These are phyloP conservation scores for Agriotes lineatus DNA, from an alignment of 2,888 invertebrate genomes.

Conservation along the genomic window DNA sequence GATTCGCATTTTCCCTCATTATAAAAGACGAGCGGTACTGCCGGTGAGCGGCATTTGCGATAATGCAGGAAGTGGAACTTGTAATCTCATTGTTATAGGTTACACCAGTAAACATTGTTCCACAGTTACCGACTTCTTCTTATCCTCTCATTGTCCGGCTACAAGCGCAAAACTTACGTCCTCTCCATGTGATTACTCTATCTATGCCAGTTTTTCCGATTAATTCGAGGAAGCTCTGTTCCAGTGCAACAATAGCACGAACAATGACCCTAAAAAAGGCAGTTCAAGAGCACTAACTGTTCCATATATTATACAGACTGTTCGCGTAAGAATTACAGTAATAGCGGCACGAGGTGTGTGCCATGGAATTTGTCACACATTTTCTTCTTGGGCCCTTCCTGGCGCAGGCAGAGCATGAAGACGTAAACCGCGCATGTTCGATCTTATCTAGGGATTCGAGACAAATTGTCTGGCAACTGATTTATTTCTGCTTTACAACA, in stretches of 20 bases:
- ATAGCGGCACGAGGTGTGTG: constrained; percentile 27
- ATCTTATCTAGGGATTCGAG: neutral
- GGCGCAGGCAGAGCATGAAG: neutral
- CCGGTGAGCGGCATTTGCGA: neutral
- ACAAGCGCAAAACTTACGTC: neutral
- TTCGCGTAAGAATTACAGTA: constrained; percentile 40
- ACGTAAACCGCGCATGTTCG: constrained; percentile 5
- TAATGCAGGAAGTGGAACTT: neutral
- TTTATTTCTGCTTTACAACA: neutral
- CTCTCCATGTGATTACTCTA: too few relatives aligned
- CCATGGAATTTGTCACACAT: constrained; percentile 32
- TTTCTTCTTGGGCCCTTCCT: constrained; percentile 1
- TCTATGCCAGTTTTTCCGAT: neutral
- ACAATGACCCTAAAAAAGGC: constrained; percentile 27
- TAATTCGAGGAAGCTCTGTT: neutral
- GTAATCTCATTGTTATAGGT: constrained; percentile 1
- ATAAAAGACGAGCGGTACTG: too few relatives aligned
- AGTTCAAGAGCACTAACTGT: constrained; percentile 36
- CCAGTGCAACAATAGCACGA: neutral
- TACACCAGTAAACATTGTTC: neutral
- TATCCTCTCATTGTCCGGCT: neutral
- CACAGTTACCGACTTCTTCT: neutral
- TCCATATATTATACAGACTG: constrained; percentile 35
- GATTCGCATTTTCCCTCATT: too few relatives aligned
- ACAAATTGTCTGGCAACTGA: neutral